Conservation (phyloP, 2,113 vertebrate species). For the Thryonomys swinderianus region DNA sequence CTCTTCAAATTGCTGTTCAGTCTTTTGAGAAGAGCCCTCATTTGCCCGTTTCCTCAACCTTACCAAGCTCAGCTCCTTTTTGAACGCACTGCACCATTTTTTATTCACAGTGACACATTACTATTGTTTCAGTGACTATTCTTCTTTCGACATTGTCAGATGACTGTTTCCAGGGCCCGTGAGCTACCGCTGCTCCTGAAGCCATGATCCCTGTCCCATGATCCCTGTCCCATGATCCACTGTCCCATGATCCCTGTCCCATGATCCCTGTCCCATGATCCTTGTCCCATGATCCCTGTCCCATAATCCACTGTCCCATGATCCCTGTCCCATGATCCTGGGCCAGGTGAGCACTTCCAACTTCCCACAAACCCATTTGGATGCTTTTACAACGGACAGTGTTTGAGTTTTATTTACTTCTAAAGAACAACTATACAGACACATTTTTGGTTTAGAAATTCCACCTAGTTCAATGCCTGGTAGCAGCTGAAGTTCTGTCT, state of each 20-base stretch:
- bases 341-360: no score
- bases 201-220: no score
- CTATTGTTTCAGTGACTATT: not conserved
- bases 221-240: no score
- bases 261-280: no score
- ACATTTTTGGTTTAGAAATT: constrained; percentile 31
- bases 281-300: no score
- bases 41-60: not conserved
- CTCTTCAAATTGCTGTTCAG: not conserved
- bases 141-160: constrained; percentile 6
- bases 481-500: not conserved
- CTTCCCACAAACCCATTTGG: constrained; percentile 7
- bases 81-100: constrained; percentile 12
- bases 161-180: not conserved
- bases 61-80: not conserved
- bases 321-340: no score
- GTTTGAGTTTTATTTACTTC: constrained; percentile 56
- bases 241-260: no score
- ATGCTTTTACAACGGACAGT: not conserved
- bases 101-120: not conserved
- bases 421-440: not conserved
- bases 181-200: not conserved
- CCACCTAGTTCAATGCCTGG: not conserved
- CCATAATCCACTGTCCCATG: no score
- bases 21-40: not conserved